Evolutionary conservation across 2,888 invertebrate species (phyloP).

Genomic region (Cryptops parisi): DNA sequence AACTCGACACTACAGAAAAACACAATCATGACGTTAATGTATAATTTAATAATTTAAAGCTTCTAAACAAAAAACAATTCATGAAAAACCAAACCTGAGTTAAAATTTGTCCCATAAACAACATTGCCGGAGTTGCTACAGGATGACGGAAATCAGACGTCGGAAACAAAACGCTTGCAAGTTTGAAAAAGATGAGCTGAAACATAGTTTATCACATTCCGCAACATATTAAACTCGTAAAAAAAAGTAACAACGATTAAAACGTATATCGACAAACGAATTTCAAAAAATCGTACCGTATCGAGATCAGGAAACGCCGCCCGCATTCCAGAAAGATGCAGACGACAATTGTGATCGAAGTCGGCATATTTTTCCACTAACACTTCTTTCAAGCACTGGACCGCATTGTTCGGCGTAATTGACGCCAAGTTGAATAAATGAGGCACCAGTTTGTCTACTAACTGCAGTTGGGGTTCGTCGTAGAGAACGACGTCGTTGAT

Average conservation of each 20-base stretch:
- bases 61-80: background rate
- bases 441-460: constrained; percentile 32
- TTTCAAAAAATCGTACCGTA: constrained; percentile 24
- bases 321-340: constrained; percentile 45
- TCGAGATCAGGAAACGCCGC: constrained; percentile 34
- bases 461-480: constrained; percentile 15
- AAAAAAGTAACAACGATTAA: too few species aligned
- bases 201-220: too few species aligned
- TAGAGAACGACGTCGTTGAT: constrained; percentile 49
- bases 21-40: constrained; percentile 1
- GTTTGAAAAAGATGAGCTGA: constrained; percentile 60
- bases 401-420: constrained; percentile 50
- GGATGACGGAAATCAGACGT: constrained; percentile 82
- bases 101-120: constrained; percentile 70
- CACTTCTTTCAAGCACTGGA: constrained; percentile 49
- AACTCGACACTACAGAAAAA: constrained; percentile 40
- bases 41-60: background rate
- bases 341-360: constrained; percentile 37
- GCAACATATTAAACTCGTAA: too few species aligned
- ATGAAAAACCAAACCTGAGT: constrained; percentile 13
- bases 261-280: background rate
- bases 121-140: constrained; percentile 64
- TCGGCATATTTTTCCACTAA: constrained; percentile 54
- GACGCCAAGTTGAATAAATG: constrained; percentile 52
- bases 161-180: constrained; percentile 65